Percentiles rank a stretch among this genome's conserved stretches.
These are phyloP conservation scores for Harpegnathos saltator DNA, from an alignment of 1,140 invertebrate species.

Conservation along the genomic window DNA sequence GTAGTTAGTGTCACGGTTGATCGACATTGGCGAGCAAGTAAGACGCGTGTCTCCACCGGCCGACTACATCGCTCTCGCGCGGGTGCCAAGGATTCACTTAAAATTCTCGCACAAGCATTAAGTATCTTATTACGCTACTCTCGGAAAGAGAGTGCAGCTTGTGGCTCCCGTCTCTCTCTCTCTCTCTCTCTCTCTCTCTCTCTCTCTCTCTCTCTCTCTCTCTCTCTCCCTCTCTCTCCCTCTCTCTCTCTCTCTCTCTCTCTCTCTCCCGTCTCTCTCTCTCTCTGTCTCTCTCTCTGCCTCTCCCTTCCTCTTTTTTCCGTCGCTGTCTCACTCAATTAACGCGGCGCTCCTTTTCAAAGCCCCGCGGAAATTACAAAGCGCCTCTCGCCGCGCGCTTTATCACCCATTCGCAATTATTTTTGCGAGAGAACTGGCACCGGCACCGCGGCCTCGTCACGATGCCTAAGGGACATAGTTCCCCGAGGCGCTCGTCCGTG, in stretches of 20 bases:
- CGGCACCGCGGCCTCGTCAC: conserved; percentile 37
- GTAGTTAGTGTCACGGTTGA: not conserved
- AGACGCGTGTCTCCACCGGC: not conserved
- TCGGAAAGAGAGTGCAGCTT: not conserved
- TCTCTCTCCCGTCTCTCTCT: not conserved
- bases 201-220: conserved; percentile 35
- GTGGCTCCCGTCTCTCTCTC: not conserved
- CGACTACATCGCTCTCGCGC: too few species aligned
- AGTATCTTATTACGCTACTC: conserved; percentile 47
- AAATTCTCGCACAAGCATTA: conserved; percentile 49
- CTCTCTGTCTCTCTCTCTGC: conserved; percentile 25
- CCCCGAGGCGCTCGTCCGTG: conserved; percentile 53
- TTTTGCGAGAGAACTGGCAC: conserved; percentile 49
- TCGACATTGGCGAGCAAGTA: conserved; percentile 4
- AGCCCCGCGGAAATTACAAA: conserved; percentile 69
- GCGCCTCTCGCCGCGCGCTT: conserved; percentile 54
- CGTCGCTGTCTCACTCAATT: conserved; percentile 53
- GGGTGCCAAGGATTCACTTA: conserved; percentile 29
- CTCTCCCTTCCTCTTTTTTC: conserved; percentile 4
- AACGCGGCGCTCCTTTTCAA: conserved; percentile 62
- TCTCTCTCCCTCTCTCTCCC: not conserved
- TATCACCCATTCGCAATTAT: conserved; percentile 61
- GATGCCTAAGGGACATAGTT: conserved; percentile 60
- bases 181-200: not conserved
- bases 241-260: conserved; percentile 32